Evolutionary conservation across 1,140 invertebrate genomes (phyloP).

Genomic region (Drosophila littoralis): DNA sequence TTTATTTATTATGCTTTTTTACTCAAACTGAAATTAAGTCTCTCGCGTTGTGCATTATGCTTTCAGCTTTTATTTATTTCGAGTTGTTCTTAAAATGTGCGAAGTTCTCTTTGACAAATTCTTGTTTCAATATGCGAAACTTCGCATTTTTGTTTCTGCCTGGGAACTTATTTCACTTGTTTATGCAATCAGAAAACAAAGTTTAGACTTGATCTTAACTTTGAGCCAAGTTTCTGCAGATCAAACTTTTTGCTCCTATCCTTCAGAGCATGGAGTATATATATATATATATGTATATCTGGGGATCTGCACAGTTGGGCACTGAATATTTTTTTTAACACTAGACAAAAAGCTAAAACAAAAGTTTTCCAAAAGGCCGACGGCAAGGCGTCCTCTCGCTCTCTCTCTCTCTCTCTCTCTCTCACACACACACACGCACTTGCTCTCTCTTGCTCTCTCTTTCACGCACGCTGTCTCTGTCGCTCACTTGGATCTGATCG

Average conservation of each 20-base stretch:
- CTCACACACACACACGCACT: not conserved
- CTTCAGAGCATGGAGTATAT: not conserved
- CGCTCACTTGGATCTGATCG: not conserved
- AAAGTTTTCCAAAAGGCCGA: slow-evolving; percentile 4
- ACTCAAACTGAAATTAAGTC: not conserved
- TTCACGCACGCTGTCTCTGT: not conserved
- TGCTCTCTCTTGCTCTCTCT: not conserved
- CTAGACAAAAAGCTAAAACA: not conserved
- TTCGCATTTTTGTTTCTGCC: no score
- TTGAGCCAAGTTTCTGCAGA: no score
- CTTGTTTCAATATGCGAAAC: no score
- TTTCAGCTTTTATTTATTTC: no score
- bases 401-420: slow-evolving; percentile 4
- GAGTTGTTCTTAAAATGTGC: no score
- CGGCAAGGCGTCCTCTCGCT: not conserved
- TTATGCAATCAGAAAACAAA: no score
- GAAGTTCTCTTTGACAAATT: no score
- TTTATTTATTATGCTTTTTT: no score
- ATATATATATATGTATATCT: no score
- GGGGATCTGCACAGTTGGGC: not conserved
- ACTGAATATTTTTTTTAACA: no score
- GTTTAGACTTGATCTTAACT: no score
- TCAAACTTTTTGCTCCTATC: not conserved
- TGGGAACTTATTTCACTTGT: not conserved
- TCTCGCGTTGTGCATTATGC: no score